Conservation (phyloP, 2,797 vertebrate genomes). For the Tenualosa thibaudeaui region DNA sequence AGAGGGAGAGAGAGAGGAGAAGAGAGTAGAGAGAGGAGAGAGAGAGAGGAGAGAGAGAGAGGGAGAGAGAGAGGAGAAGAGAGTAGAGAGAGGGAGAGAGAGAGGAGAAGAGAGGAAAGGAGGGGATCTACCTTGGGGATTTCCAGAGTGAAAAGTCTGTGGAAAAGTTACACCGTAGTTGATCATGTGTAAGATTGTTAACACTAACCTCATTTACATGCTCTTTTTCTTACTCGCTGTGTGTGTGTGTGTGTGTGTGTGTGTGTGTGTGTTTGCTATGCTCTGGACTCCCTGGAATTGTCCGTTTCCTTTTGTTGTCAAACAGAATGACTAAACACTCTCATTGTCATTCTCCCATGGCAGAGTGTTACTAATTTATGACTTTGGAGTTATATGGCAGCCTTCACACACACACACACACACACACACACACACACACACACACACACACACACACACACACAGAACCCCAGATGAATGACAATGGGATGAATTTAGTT, state of each 20-base stretch:
- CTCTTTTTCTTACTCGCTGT: slow-evolving; percentile 20
- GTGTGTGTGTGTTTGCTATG: slow-evolving; percentile 37
- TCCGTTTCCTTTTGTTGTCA: slow-evolving; percentile 79
- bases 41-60: background rate
- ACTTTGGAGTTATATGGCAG: slow-evolving; percentile 71
- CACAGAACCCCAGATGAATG: slow-evolving; percentile 70
- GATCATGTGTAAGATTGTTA: slow-evolving; percentile 38
- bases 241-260: background rate
- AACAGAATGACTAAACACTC: slow-evolving; percentile 82
- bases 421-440: slow-evolving; percentile 7
- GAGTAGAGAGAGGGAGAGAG: too few relatives aligned
- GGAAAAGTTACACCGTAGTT: slow-evolving; percentile 13
- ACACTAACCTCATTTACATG: slow-evolving; percentile 40
- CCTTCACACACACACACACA: slow-evolving; percentile 36
- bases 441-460: slow-evolving; percentile 25
- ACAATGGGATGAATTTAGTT: slow-evolving; percentile 82
- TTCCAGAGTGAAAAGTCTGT: background rate
- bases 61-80: background rate
- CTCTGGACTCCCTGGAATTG: slow-evolving; percentile 72
- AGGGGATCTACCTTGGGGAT: background rate
- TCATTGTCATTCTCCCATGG: slow-evolving; percentile 77
- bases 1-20: background rate
- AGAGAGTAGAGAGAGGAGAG: background rate
- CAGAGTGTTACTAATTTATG: slow-evolving; percentile 77
- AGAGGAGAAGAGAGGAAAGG: background rate